phyloP scores from a whole-genome alignment of 2,113 vertebrate genomes.

The Baryphthengus martii region DNA sequence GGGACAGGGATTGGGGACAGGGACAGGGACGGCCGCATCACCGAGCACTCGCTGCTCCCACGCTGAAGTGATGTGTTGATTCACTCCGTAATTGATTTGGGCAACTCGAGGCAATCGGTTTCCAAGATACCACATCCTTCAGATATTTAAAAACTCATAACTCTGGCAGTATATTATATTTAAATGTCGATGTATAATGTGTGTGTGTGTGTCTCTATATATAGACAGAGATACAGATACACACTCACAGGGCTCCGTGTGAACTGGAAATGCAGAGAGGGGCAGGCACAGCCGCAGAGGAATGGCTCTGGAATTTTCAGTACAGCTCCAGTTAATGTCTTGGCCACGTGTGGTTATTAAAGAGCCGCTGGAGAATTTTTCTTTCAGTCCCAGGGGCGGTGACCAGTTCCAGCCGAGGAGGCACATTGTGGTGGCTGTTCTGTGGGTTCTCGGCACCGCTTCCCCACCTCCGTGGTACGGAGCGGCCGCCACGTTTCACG shows the following conservation, averaged over 20 bases:
- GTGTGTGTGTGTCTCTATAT: background rate
- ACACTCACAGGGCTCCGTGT: background rate
- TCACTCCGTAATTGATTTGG: constrained; percentile 64
- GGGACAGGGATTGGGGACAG: background rate
- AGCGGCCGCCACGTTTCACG: accelerated
- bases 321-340: background rate
- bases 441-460: accelerated
- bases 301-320: background rate
- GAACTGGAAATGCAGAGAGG: background rate
- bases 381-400: background rate
- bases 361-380: background rate
- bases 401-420: background rate
- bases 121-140: constrained; percentile 67
- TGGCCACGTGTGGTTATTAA: background rate
- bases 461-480: background rate
- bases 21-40: background rate
- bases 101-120: constrained; percentile 61
- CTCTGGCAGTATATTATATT: constrained; percentile 6
- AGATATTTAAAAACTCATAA: constrained; percentile 25
- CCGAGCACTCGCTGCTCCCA: constrained; percentile 42
- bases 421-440: background rate
- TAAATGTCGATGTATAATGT: background rate
- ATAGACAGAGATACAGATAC: too few relatives aligned
- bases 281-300: background rate
- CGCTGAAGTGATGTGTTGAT: constrained; percentile 48